Conservation (phyloP, 2,888 invertebrate species). For the Hypselothyrea guttata region DNA sequence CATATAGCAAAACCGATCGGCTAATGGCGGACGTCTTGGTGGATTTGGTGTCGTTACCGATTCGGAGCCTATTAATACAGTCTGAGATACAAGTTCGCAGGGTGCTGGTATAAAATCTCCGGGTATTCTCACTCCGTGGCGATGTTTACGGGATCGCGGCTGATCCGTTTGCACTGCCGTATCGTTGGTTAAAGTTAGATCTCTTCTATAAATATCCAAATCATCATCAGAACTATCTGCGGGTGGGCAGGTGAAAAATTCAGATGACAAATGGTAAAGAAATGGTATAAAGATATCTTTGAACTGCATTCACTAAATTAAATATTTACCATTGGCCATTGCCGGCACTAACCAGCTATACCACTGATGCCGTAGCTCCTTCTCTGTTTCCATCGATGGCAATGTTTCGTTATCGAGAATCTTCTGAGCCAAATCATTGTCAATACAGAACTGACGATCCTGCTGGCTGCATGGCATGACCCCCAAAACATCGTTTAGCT, state of each 20-base stretch:
- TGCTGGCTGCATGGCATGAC: conserved; percentile 22
- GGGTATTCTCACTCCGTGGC: not conserved
- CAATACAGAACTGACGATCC: conserved; percentile 1
- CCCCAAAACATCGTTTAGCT: conserved; percentile 56
- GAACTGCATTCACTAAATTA: too few relatives aligned
- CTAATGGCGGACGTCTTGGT: conserved; percentile 42
- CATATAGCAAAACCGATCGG: conserved; percentile 69
- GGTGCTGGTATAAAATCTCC: conserved; percentile 30
- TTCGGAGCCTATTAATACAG: conserved; percentile 50
- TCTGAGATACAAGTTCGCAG: conserved; percentile 53
- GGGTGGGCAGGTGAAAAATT: not conserved
- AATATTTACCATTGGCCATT: conserved; percentile 45
- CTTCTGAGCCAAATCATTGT: not conserved
- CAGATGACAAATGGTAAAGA: not conserved
- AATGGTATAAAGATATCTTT: too few relatives aligned
- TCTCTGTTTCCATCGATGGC: too few relatives aligned
- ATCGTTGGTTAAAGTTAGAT: not conserved
- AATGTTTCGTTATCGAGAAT: not conserved
- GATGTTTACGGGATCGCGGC: conserved; percentile 29
- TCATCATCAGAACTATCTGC: conserved; percentile 60
- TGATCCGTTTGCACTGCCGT: conserved; percentile 55
- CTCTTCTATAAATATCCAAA: conserved; percentile 29
- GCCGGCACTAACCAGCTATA: conserved; percentile 43
- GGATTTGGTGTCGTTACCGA: conserved; percentile 33
- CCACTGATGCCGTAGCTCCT: conserved; percentile 25